Base-by-base conservation (phyloP, 2,888 invertebrate species). In the Harmothoe impar region DNA sequence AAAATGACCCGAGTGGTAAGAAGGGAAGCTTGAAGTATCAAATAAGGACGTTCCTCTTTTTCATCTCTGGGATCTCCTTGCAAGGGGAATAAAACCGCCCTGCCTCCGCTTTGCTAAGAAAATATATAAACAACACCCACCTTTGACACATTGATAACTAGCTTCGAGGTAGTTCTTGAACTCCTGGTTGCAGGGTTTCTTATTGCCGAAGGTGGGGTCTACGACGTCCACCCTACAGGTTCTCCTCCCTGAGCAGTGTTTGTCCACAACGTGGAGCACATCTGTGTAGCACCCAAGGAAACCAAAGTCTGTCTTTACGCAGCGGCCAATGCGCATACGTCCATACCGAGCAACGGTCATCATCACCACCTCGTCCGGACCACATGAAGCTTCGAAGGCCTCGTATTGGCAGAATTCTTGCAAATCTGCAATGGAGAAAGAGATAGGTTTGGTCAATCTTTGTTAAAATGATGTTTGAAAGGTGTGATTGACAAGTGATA, bases 81-180 rank as follows among this genome's bases (percentile, higher is more conserved):
- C 43, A 43, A 3, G 43, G 43, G 43, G 43, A n/a, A 43, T 43
- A 10, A 43, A 43, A 43, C 10, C 43, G 10, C n/a, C n/a, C 43
- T 43, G 10, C 43, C 43, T 7, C 10, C 43, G n/a, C 43, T 43
- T 10, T 43, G 43, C 3, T 43, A 43, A 43, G 43, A 43, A 43
- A 43, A 43, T 43, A 3, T 54, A 86, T 54, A 52, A 52, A 29
- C 5, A 23, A 29, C 25, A 84, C 84, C 33, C 35, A 90, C 90
- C 90, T 90, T 90, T 90, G 23, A 90, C 78, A 78, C 90, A 90
- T 31, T 90, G 31, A 51, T 90, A 90, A 52, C 77, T 77, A 23
- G 90, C 77, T 31, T 90, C 90, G 23, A 90, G 90, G 84, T 90
- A 90, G 84, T 81, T 90, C 62, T 90, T 90, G 35, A 90, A 90